Evolutionary conservation across 1,140 invertebrate genomes (phyloP).

Genomic region (Trinorchestia longiramus): DNA sequence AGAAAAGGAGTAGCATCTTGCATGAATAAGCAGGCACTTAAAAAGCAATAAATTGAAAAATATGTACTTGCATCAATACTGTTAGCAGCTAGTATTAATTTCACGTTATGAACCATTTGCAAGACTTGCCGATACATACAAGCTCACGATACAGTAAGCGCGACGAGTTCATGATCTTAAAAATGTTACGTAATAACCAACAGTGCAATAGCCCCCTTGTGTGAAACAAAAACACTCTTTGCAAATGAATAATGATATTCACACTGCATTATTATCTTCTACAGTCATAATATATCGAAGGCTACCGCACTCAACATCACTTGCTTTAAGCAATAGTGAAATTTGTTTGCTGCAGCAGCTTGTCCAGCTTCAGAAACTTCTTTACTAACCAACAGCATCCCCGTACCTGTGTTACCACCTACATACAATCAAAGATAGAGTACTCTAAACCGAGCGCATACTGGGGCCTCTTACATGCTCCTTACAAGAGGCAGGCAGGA

Average conservation of each 20-base stretch:
- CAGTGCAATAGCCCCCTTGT: background rate
- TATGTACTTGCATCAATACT: background rate
- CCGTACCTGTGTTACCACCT: background rate
- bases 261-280: no score
- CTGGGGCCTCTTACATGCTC: background rate
- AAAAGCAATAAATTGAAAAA: background rate
- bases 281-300: no score
- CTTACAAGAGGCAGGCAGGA: background rate
- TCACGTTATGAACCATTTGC: background rate
- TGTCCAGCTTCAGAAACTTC: no score
- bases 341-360: background rate
- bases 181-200: background rate
- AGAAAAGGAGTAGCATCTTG: background rate
- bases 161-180: background rate
- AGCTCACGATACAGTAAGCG: no score
- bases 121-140: no score
- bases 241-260: no score
- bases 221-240: background rate
- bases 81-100: background rate
- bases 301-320: no score
- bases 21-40: background rate
- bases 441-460: background rate
- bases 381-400: background rate
- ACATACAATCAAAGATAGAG: background rate
- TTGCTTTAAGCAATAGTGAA: background rate